A percentile compares a stretch with the other conserved stretches of the same genome.
Evolutionary conservation across 2,797 vertebrate species (phyloP).

Genomic region (Dicrostonyx torquatus): DNA sequence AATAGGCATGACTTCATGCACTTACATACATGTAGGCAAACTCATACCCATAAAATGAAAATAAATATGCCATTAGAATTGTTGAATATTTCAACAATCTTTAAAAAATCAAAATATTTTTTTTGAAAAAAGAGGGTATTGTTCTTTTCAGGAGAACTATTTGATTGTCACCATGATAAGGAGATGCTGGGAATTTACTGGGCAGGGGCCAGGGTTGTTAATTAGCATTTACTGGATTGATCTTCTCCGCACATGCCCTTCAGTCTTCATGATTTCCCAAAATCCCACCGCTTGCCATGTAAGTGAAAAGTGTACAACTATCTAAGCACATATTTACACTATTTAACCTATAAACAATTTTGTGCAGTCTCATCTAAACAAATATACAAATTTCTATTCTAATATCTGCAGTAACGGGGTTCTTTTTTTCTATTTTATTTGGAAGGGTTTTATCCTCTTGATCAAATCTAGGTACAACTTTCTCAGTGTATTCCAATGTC

Average conservation of each 20-base stretch:
- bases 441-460: conserved; percentile 4
- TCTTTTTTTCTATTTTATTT: not conserved
- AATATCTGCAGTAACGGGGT: not conserved
- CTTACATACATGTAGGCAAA: not conserved
- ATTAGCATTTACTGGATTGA: not conserved
- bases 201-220: not conserved
- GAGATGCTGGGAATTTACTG: not conserved
- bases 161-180: not conserved
- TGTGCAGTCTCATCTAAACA: not conserved
- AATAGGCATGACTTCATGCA: not conserved
- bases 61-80: not conserved
- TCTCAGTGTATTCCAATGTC: not conserved
- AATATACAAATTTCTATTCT: not conserved
- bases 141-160: not conserved
- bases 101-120: not conserved
- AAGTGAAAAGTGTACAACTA: not conserved
- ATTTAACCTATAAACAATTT: conserved; percentile 10
- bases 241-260: not conserved
- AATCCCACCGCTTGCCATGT: not conserved
- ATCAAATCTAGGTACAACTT: conserved; percentile 2
- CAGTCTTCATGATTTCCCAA: not conserved
- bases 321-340: not conserved
- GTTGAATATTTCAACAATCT: not conserved
- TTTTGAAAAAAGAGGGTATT: not conserved
- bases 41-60: not conserved